Base-by-base conservation (phyloP, 1,140 invertebrate species). In the Diachasma alloeum region DNA sequence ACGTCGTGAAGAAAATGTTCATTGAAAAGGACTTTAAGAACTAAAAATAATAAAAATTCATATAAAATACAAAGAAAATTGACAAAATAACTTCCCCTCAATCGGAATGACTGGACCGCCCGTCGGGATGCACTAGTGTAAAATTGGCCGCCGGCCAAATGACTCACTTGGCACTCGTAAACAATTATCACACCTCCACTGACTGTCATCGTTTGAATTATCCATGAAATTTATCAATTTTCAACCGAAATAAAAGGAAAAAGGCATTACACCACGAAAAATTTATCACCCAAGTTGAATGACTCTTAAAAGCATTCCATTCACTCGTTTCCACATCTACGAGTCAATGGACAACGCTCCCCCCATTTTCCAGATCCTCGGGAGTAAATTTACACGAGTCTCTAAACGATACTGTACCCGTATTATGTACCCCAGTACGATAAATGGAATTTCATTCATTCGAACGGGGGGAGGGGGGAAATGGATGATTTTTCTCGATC, bases 161-260 rank as follows among this genome's bases (percentile, higher is more conserved):
- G 84, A 87, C 83, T 85, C 83, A 82, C 81, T 86, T 87, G 86
- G 86, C 86, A 85, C 84, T 83, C 84, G 83, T 85, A 86, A 87
- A 87, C 85, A 87, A 87, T 87, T 86, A 86, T 86, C 81, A 76
- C 81, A 80, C 82, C 84, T 84, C 85, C 81, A 75, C 79, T 78
- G 79, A 80, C 80, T 80, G 83, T 77, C 75, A 70, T 53, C 68
- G 44, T 67, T 8, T 63, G 59, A 63, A 63, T 63, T 63, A 63
- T 63, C 24, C 24, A 0, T n/a, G 10, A 63, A 63, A 63, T 63
- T 63, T 31, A 63, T 63, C 59, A 63, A 63, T 26, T 63, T 13
- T 26, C 8, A 26, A 0, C 8, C 19, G 59, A 13, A 26, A 0
- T n/a, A 8, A 15, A 56, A 19, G 10, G 3, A 31, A 63, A 63